Conservation (phyloP, 2,113 vertebrate species). For the Lophura nycthemera region DNA sequence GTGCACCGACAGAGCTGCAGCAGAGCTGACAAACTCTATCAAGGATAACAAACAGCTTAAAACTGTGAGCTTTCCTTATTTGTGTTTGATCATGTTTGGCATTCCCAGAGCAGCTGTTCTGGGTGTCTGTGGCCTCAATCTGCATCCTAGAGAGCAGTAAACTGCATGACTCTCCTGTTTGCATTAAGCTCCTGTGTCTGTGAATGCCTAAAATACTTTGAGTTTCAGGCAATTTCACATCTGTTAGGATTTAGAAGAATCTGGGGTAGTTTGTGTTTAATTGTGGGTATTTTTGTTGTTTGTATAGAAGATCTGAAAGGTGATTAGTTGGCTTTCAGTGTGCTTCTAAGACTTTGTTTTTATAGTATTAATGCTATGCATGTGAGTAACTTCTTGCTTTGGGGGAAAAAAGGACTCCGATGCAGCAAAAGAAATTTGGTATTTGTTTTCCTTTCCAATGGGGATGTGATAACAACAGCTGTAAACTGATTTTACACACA, state of each 20-base stretch:
- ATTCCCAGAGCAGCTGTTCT: constrained; percentile 26
- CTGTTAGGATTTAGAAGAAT: constrained; percentile 29
- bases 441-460: neutral
- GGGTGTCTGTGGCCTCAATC: neutral
- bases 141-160: neutral
- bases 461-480: neutral
- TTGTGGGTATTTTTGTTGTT: constrained; percentile 18
- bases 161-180: neutral
- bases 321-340: constrained; percentile 5
- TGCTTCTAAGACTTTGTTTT: neutral
- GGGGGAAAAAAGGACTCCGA: neutral
- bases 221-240: constrained; percentile 2
- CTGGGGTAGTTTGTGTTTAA: constrained; percentile 18
- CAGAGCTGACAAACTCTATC: neutral
- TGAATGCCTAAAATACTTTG: neutral
- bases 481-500: neutral
- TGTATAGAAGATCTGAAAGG: constrained; percentile 14
- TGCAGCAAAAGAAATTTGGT: neutral
- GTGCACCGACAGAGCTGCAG: neutral
- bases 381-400: neutral
- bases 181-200: neutral
- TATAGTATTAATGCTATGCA: neutral
- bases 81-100: constrained; percentile 9
- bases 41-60: neutral
- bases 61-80: constrained; percentile 12